Base-by-base conservation (phyloP, 1,140 invertebrate species). In the Micrasema longulum region DNA sequence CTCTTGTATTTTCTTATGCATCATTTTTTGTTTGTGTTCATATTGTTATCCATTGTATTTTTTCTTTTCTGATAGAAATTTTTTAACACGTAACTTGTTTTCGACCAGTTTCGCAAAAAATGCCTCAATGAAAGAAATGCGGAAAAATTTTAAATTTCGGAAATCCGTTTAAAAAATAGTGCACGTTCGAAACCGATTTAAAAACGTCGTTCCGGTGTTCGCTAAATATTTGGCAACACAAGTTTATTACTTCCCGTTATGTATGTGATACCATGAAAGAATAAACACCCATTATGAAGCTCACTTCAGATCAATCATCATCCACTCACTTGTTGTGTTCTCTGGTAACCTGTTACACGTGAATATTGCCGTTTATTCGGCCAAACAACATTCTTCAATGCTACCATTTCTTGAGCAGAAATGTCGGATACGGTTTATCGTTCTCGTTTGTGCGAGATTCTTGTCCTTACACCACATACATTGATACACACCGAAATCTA, bases 321-420 rank as follows among this genome's bases (percentile, higher is more conserved):
- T 60, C 16, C 16, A 60, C 55, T 60, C 36, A 35, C 36, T 60
- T 38, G 18, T 57, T 35, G 20, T 18, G 14, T 57, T 57, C 26
- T 57, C 53, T 18, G 35, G 53, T 38, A 41, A 41, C 55, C 55
- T 60, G 55, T 60, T 60, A 60, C 55, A 41, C 55, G 36, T 4
- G 35, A 60, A 43, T 60, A 60, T 60, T 38, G 36, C 22, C 55
- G 36, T 60, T 60, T 60, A 60, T 60, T 60, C 55, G 55, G 55
- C 18, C 55, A 60, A 60, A 60, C 55, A 20, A 12, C 55, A 60
- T 60, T 60, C 55, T 60, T 60, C 36, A 20, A 38, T 14, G 36
- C 35, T 55, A 31, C 52, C 20, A 55, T 55, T 55, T 31, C 23
- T 55, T 55, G 52, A 23, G 26, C n/a, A 14, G 52, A 31, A 55